A percentile compares a stretch with the other conserved stretches of the same genome.
Conservation (phyloP, 2,888 invertebrate species). For the Amorpha juglandis region DNA sequence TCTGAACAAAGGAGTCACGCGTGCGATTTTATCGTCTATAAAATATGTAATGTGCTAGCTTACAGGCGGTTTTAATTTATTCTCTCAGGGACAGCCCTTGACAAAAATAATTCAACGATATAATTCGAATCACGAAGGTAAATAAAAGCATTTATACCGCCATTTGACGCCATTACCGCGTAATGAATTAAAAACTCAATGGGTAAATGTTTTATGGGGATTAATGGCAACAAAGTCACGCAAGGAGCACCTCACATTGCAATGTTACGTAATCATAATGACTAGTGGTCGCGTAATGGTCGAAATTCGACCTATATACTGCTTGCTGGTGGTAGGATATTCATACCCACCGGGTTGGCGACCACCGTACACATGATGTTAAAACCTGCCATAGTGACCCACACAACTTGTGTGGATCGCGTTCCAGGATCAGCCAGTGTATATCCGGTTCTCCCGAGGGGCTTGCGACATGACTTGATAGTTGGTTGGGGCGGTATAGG, state of each 20-base stretch:
- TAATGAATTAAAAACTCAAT: slow-evolving; percentile 72
- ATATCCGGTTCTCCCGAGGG: too few relatives aligned
- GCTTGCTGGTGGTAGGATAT: too few relatives aligned
- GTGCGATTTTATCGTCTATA: slow-evolving; percentile 49
- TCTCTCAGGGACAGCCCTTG: slow-evolving; percentile 36
- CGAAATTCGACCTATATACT: too few relatives aligned
- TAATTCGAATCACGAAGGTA: slow-evolving; percentile 72
- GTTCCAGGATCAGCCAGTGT: too few relatives aligned
- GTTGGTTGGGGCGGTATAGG: too few relatives aligned
- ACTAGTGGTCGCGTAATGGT: too few relatives aligned
- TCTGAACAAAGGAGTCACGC: slow-evolving; percentile 36
- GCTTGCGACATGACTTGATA: too few relatives aligned
- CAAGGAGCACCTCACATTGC: slow-evolving; percentile 33
- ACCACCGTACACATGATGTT: too few relatives aligned
- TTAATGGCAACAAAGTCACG: slow-evolving; percentile 62
- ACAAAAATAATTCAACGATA: slow-evolving; percentile 37
- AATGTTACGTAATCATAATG: too few relatives aligned
- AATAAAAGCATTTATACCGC: slow-evolving; percentile 71
- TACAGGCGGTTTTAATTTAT: slow-evolving; percentile 38
- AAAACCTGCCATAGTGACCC: too few relatives aligned
- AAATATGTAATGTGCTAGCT: slow-evolving; percentile 48
- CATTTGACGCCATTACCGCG: slow-evolving; percentile 68
- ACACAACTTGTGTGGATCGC: too few relatives aligned
- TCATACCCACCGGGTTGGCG: too few relatives aligned
- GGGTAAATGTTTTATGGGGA: slow-evolving; percentile 65